phyloP scores from a whole-genome alignment of 2,888 invertebrate species.

The Meiosimyza platycephala region DNA sequence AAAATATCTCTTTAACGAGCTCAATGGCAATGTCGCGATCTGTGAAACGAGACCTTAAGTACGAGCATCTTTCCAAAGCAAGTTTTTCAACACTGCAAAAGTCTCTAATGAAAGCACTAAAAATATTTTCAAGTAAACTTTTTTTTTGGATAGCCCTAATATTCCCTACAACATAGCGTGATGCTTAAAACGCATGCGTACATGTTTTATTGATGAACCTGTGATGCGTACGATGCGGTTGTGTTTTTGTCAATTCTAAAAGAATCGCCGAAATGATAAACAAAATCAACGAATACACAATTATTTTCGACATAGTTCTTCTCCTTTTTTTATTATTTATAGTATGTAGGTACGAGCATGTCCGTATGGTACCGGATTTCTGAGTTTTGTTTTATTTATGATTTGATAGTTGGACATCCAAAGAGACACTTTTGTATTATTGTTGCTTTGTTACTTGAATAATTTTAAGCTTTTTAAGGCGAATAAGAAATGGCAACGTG shows the following conservation, averaged over 20 bases:
- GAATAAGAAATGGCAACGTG: slow-evolving; percentile 54
- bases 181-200: slow-evolving; percentile 41
- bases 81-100: no score
- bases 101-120: no score
- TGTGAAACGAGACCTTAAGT: no score
- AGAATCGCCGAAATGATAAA: slow-evolving; percentile 57
- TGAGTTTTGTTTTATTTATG: slow-evolving; percentile 40
- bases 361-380: slow-evolving; percentile 21
- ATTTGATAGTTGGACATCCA: slow-evolving; percentile 40
- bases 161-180: no score
- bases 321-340: no score
- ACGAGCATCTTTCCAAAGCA: no score
- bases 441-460: slow-evolving; percentile 15
- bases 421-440: slow-evolving; percentile 41
- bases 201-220: slow-evolving; percentile 66
- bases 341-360: neutral
- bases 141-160: no score
- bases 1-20: no score
- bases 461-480: slow-evolving; percentile 11
- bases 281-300: slow-evolving; percentile 47
- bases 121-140: no score
- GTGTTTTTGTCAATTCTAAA: slow-evolving; percentile 42
- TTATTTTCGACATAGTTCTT: slow-evolving; percentile 20
- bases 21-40: no score
- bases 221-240: slow-evolving; percentile 43